Evolutionary conservation across 2,888 invertebrate genomes (phyloP).

Genomic region (Euproctis similis): DNA sequence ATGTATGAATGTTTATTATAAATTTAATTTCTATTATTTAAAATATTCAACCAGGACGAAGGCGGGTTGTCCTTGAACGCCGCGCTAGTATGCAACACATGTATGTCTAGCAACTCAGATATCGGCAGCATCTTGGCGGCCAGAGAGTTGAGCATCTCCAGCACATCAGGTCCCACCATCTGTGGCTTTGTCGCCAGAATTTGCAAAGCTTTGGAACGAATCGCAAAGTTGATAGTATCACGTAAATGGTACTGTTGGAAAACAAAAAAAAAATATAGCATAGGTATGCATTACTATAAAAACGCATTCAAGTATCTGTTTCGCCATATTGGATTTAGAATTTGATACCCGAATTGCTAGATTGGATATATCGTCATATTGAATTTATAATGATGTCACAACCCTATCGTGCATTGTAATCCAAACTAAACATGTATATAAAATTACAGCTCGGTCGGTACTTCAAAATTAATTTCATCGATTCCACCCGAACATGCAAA

Average conservation of each 20-base stretch:
- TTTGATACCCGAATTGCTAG: too few relatives aligned
- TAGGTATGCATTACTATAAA: background rate
- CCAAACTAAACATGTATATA: too few relatives aligned
- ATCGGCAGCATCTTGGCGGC: slow-evolving; percentile 47
- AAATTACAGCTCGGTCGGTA: too few relatives aligned
- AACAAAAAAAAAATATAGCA: background rate
- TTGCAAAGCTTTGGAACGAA: slow-evolving; percentile 36
- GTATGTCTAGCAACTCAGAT: slow-evolving; percentile 54
- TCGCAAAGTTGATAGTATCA: slow-evolving; percentile 52
- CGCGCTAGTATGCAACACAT: slow-evolving; percentile 54
- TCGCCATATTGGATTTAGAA: too few relatives aligned
- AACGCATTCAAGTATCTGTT: too few relatives aligned
- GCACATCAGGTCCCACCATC: slow-evolving; percentile 47
- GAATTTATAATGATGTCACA: too few relatives aligned
- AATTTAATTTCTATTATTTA: slow-evolving; percentile 62
- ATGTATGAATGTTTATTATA: too few relatives aligned
- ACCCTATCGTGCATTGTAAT: too few relatives aligned
- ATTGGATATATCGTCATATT: too few relatives aligned
- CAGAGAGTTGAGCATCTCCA: slow-evolving; percentile 47
- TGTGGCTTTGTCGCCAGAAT: slow-evolving; percentile 50
- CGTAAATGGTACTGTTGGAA: slow-evolving; percentile 52
- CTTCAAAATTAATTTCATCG: too few relatives aligned
- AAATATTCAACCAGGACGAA: slow-evolving; percentile 55
- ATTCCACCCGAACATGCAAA: too few relatives aligned
- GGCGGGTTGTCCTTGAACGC: slow-evolving; percentile 59